Conservation (phyloP, 2,888 invertebrate genomes). For the Marronus borbonicus region DNA sequence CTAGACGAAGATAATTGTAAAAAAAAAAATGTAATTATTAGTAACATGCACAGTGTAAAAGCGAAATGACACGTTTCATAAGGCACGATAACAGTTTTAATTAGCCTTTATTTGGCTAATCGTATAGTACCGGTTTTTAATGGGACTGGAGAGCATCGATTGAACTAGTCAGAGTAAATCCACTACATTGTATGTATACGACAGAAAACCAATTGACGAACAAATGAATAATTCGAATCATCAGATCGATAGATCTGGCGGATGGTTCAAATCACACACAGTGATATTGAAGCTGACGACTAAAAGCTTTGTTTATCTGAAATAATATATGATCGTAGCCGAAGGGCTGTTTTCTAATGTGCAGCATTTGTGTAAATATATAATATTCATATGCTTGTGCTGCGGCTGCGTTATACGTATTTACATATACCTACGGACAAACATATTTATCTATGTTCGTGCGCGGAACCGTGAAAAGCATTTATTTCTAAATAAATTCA, state of each 20-base stretch:
- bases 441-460: constrained; percentile 12
- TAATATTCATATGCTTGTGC: neutral
- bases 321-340: neutral
- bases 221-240: constrained; percentile 19
- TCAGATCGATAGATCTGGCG: neutral
- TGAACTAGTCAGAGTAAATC: neutral
- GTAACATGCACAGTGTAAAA: neutral
- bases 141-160: neutral
- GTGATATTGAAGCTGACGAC: neutral
- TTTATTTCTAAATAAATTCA: constrained; percentile 27
- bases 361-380: neutral
- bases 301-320: constrained; percentile 14
- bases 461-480: constrained; percentile 12
- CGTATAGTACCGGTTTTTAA: neutral
- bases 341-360: neutral
- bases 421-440: constrained; percentile 1
- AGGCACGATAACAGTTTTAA: constrained; percentile 13
- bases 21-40: neutral
- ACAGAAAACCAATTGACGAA: neutral
- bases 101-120: constrained; percentile 11
- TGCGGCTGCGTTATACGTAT: neutral
- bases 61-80: constrained; percentile 16
- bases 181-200: neutral
- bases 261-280: neutral
- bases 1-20: no score